phyloP scores from a whole-genome alignment of 2,888 invertebrate genomes.

The Xestia c-nigrum region DNA sequence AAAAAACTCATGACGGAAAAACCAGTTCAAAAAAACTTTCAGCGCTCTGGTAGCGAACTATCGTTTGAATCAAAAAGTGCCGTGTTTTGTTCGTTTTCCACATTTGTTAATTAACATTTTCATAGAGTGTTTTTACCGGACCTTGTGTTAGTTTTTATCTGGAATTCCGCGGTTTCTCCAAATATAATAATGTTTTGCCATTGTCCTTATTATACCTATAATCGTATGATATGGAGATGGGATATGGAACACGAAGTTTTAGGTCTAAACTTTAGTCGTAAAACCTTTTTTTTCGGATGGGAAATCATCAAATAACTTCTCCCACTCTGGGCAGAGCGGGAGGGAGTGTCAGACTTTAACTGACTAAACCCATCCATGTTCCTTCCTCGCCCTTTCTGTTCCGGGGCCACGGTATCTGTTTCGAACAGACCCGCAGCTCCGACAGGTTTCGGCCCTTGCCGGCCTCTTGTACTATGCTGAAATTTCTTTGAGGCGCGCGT shows the following conservation, averaged over 20 bases:
- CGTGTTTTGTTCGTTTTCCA: slow-evolving; percentile 30
- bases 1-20: slow-evolving; percentile 10
- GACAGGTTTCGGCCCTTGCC: too few species aligned
- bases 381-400: too few species aligned
- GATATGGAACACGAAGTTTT: background rate
- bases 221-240: background rate
- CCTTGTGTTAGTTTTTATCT: background rate
- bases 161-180: background rate
- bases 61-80: slow-evolving; percentile 29
- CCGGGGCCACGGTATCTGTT: too few species aligned
- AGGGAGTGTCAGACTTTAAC: too few species aligned
- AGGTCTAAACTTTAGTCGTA: background rate
- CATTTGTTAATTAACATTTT: slow-evolving; percentile 50
- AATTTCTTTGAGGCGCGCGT: too few species aligned
- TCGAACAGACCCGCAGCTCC: too few species aligned
- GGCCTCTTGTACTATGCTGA: too few species aligned
- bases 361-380: too few species aligned
- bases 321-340: too few species aligned
- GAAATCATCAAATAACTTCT: too few species aligned
- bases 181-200: background rate
- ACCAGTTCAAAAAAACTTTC: slow-evolving; percentile 36
- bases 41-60: slow-evolving; percentile 19
- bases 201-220: background rate
- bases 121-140: slow-evolving; percentile 10
- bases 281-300: too few species aligned